These are phyloP conservation scores for Formicarius rufipectus DNA, from an alignment of 2,113 vertebrate species.

Conservation along the genomic window DNA sequence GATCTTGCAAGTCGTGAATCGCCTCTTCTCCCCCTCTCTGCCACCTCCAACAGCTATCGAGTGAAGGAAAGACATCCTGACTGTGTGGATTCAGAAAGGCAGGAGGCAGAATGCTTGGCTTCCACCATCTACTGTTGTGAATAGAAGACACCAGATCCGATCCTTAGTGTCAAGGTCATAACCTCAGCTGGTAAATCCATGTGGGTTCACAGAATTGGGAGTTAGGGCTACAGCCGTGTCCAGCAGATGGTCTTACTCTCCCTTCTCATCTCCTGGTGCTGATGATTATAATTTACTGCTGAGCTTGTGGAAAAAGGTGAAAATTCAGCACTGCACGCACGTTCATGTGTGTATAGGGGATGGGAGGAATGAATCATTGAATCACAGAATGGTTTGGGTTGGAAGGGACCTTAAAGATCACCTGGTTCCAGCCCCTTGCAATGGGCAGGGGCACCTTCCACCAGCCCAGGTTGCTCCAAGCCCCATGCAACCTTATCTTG, in stretches of 20 bases:
- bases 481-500: rapidly evolving
- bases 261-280: background rate
- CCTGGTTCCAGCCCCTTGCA: background rate
- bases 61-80: background rate
- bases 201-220: background rate
- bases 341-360: rapidly evolving
- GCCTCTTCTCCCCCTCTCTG: background rate
- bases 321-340: background rate
- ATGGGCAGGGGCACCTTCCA: too few species aligned
- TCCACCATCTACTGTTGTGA: background rate
- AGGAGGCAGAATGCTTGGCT: background rate
- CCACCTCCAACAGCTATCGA: background rate
- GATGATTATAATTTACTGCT: background rate
- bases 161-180: background rate
- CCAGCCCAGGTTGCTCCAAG: rapidly evolving
- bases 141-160: background rate
- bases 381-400: background rate
- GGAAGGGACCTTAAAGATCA: background rate
- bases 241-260: background rate
- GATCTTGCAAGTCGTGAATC: rapidly evolving
- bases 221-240: background rate
- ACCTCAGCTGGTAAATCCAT: background rate
- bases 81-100: rapidly evolving
- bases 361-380: background rate
- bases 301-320: background rate